Evolutionary conservation across 2,113 vertebrate genomes (phyloP).

Genomic region (Petrocephalus microphthalmus): DNA sequence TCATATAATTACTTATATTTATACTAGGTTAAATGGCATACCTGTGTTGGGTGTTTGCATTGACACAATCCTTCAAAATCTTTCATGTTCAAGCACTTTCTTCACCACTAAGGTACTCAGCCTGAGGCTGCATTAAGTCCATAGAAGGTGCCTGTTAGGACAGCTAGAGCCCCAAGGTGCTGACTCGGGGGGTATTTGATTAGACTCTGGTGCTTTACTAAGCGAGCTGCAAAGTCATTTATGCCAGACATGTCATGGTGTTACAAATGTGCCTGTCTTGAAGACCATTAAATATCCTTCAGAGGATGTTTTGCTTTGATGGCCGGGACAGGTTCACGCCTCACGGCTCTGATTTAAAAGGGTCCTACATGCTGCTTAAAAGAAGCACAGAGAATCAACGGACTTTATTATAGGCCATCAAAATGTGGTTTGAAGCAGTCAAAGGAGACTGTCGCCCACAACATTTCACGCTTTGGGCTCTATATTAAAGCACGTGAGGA

Average conservation of each 20-base stretch:
- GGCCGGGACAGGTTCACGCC: not conserved
- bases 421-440: constrained; percentile 9
- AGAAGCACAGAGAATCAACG: not conserved
- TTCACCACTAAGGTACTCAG: not conserved
- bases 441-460: not conserved
- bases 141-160: not conserved
- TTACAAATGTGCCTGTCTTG: constrained; percentile 11
- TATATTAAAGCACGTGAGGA: not conserved
- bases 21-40: no score
- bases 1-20: no score
- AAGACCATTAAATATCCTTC: constrained; percentile 18
- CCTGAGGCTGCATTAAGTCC: not conserved
- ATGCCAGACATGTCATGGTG: constrained; percentile 13
- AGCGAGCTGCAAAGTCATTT: not conserved
- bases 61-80: not conserved
- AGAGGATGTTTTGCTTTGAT: not conserved
- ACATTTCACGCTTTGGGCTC: not conserved
- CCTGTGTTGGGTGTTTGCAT: no score
- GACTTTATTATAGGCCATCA: not conserved
- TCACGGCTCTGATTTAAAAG: not conserved
- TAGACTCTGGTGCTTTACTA: constrained; percentile 1
- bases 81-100: not conserved
- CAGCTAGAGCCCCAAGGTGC: not conserved
- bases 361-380: constrained; percentile 8
- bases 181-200: constrained; percentile 12